phyloP scores from a whole-genome alignment of 2,113 vertebrate species.

The Sphyrna mokarran region DNA sequence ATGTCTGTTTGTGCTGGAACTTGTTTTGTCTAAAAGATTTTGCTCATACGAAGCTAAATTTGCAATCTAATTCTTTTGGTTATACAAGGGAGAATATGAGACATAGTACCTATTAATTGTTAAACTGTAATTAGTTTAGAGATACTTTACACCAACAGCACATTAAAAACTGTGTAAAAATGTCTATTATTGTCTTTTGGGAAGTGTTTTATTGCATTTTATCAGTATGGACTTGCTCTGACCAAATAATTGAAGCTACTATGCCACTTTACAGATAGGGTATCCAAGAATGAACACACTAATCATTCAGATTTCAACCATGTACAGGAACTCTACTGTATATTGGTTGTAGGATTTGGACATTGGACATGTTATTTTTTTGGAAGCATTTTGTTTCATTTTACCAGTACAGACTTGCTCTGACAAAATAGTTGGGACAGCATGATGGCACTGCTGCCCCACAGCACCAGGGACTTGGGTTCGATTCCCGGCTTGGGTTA shows the following conservation, averaged over 20 bases:
- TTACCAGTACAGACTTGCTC: too few species aligned
- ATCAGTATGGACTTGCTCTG: background rate
- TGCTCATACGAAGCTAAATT: background rate
- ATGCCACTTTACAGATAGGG: background rate
- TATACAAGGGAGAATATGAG: slow-evolving; percentile 3
- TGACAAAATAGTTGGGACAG: too few species aligned
- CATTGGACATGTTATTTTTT: background rate
- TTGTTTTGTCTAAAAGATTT: slow-evolving; percentile 15
- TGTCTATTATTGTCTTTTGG: background rate
- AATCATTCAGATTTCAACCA: background rate
- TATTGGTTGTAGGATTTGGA: background rate
- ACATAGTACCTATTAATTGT: background rate
- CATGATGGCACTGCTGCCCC: too few species aligned
- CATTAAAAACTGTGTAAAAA: background rate
- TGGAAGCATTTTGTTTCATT: too few species aligned
- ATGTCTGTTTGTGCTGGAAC: background rate
- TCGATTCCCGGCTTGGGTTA: too few species aligned
- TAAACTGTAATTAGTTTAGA: background rate
- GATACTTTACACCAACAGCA: background rate
- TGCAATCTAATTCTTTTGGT: background rate
- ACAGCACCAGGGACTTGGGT: too few species aligned
- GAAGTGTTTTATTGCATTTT: background rate
- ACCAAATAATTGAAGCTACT: background rate
- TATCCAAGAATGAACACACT: background rate
- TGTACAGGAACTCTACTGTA: background rate